Percentiles rank a stretch among this genome's conserved stretches.
phyloP scores from a whole-genome alignment of 2,797 vertebrate species.

The Galago senegalensis region DNA sequence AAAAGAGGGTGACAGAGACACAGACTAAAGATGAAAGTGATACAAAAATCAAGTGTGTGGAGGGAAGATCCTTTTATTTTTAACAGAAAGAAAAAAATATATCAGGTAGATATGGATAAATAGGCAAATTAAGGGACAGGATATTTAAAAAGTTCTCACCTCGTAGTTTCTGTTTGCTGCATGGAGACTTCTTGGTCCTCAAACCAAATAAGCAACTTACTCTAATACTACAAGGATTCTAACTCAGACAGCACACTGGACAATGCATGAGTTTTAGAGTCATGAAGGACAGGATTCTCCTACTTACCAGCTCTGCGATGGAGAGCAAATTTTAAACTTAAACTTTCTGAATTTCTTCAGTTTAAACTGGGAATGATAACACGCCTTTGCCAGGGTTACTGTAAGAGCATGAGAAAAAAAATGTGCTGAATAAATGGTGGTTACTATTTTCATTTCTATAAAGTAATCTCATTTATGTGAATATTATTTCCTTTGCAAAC shows the following conservation, averaged over 20 bases:
- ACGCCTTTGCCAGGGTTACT: background rate
- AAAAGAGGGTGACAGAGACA: background rate
- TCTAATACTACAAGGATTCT: background rate
- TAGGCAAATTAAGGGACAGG: background rate
- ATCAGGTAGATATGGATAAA: background rate
- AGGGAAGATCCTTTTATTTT: background rate
- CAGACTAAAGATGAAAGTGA: background rate
- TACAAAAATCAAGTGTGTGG: background rate
- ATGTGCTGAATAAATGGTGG: background rate
- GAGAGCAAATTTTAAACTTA: background rate
- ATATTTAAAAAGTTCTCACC: background rate
- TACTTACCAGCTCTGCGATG: background rate
- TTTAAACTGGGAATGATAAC: background rate
- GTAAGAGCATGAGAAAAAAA: background rate
- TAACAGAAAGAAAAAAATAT: background rate
- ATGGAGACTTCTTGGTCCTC: background rate
- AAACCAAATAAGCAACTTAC: background rate
- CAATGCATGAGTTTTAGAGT: background rate
- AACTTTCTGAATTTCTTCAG: background rate
- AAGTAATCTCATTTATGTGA: background rate
- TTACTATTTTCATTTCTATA: background rate
- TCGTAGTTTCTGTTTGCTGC: background rate
- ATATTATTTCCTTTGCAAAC: slow-evolving; percentile 22
- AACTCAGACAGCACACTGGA: background rate
- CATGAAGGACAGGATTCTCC: background rate